Evolutionary conservation across 2,113 vertebrate genomes (phyloP).

Genomic region (Zosterops pallidus): DNA sequence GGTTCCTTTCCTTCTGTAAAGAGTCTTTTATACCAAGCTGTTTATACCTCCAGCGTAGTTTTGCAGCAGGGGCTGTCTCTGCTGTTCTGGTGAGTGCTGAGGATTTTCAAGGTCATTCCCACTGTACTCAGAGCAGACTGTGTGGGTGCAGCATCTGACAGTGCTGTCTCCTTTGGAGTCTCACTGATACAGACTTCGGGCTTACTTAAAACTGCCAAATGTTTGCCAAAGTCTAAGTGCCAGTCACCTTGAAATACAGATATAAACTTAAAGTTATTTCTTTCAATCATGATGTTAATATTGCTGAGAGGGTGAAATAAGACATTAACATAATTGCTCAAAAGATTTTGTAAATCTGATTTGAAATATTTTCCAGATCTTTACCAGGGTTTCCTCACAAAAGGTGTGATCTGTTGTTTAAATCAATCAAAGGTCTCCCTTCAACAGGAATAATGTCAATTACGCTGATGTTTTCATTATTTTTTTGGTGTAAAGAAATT

Average conservation of each 20-base stretch:
- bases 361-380: background rate
- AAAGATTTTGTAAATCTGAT: background rate
- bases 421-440: background rate
- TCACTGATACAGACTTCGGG: background rate
- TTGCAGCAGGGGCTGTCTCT: background rate
- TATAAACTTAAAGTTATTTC: background rate
- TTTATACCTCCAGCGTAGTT: background rate
- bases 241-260: background rate
- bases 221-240: background rate
- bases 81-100: background rate
- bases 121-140: background rate
- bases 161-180: background rate
- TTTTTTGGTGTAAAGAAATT: background rate
- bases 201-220: background rate
- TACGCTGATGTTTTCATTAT: background rate
- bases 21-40: background rate
- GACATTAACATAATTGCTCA: background rate
- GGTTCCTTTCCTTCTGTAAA: background rate
- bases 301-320: background rate
- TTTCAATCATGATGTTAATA: background rate
- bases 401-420: background rate
- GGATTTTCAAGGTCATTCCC: background rate
- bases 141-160: background rate
- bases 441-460: background rate
- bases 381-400: background rate